Evolutionary conservation across 23 tunicate genomes (phyloP), one percentile per base, ranked within the genome.

Genomic region (Pegea sp.): DNA sequence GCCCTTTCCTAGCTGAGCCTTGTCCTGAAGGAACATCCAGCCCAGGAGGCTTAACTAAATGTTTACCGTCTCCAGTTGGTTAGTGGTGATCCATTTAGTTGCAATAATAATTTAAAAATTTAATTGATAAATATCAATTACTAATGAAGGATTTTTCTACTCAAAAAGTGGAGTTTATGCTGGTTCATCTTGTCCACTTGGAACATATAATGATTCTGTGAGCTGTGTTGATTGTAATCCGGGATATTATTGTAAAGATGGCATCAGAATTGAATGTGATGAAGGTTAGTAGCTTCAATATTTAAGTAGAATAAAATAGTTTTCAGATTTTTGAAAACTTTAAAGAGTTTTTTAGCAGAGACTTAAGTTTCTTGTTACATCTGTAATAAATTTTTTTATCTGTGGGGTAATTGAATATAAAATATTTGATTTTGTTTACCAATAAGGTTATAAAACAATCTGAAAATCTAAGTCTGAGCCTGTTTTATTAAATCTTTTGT

Each of bases 241-340:
- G 21, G 72, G 84, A 16, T 59, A 38, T 8, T 74, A 65, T 28
- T 74, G 84, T 52, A 31, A 46, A 2, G 65, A 58, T 7, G 54
- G 49, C 27, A 60, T 26, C 26, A 46, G 29, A 20, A 2, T 2
- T 50, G 54, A 38, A 28, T 23, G 34, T 22, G 48, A 33, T 27
- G 69, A 33, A 28, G 63, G 76, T 52, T 4, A 57, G 42, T 8
- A 52, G 24, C 56, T 0, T 19, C 22, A 0, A 0, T 52, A 52
- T 19, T 52, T n/a, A n/a, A n/a, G n/a, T n/a, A n/a, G n/a, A n/a
- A n/a, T n/a, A n/a, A n/a, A n/a, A n/a, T n/a, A n/a, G n/a, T n/a
- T n/a, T n/a, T n/a, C n/a, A n/a, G n/a, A n/a, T n/a, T n/a, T n/a
- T n/a, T n/a, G n/a, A n/a, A n/a, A n/a, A n/a, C n/a, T n/a, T n/a